Conservation (phyloP, 2,113 vertebrate genomes). For the Pachyramphus minor region DNA sequence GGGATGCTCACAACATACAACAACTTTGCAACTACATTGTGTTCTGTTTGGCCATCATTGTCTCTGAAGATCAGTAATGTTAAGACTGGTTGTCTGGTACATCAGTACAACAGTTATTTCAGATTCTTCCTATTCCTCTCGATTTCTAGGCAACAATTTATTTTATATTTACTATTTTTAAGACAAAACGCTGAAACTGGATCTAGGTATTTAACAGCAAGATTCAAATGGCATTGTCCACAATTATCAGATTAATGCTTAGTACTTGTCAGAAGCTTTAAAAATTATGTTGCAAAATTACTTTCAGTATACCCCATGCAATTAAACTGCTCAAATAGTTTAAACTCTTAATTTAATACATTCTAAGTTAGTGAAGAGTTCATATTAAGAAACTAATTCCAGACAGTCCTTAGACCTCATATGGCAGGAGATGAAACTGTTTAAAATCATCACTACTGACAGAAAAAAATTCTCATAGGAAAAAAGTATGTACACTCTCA, state of each 20-base stretch:
- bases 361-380: conserved; percentile 20
- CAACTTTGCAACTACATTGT: neutral
- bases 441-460: conserved; percentile 28
- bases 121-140: neutral
- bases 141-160: neutral
- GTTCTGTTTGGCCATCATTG: neutral
- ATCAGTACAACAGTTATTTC: neutral
- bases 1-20: conserved; percentile 14
- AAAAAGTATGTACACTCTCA: conserved; percentile 31
- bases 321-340: neutral
- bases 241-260: neutral
- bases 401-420: conserved; percentile 22
- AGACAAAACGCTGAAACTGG: conserved; percentile 5
- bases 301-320: conserved; percentile 21
- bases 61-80: neutral
- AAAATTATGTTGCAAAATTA: conserved; percentile 1
- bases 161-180: neutral
- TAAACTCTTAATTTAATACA: conserved; percentile 1
- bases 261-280: conserved; percentile 20
- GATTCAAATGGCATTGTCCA: conserved; percentile 10
- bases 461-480: neutral
- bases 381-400: conserved; percentile 19
- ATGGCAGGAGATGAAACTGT: conserved; percentile 27
- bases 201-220: conserved; percentile 4
- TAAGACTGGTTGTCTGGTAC: neutral